Base-by-base conservation (phyloP, 1,140 invertebrate species). In the Sycobia sp. region DNA sequence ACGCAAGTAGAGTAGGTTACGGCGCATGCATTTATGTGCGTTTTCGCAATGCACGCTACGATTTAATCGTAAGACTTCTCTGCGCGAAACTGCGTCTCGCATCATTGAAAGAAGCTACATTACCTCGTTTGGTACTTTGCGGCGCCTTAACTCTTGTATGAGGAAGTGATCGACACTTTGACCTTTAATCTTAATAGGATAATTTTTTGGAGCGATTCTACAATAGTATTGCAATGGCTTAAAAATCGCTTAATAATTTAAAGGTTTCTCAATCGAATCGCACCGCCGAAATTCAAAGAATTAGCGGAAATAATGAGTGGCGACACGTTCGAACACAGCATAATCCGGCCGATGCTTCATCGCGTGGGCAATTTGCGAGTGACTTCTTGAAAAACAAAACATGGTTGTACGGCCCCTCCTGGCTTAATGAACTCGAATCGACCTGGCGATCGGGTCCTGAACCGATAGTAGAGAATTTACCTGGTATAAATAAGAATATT, bases 221-320 rank as follows among this genome's bases (percentile, higher is more conserved):
- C n/a, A n/a, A n/a, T n/a, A n/a, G n/a, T n/a, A n/a, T n/a, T n/a
- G n/a, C n/a, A n/a, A n/a, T 1, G 66, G 70, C 59, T 73, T 68
- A 3, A 9, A 22, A 57, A 0, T 41, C 47, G 16, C 65, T 70
- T 0, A 38, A 61, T 14, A 41, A 49, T 1, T 67, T 76, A 44
- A 77, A 82, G 53, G 71, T 71, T 0, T 83, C 75, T 66, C 75
- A 83, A 0, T 73, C 73, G 0, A 81, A 81, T 61, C 51, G 79
- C 23, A 69, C 81, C 0, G 41, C 69, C 22, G 61, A 73, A 61
- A 82, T 83, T 32, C 72, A 76, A 38, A 34, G 66, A 14, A 13
- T 58, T 20, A 18, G 11, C 5, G 11, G 32, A 7, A 7, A 7
- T 5, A 11, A 7, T 34, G 32, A 34, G 11, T 34, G 32, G 36